phyloP scores from a whole-genome alignment of 2,113 vertebrate genomes.

The Coracopsis vasa region DNA sequence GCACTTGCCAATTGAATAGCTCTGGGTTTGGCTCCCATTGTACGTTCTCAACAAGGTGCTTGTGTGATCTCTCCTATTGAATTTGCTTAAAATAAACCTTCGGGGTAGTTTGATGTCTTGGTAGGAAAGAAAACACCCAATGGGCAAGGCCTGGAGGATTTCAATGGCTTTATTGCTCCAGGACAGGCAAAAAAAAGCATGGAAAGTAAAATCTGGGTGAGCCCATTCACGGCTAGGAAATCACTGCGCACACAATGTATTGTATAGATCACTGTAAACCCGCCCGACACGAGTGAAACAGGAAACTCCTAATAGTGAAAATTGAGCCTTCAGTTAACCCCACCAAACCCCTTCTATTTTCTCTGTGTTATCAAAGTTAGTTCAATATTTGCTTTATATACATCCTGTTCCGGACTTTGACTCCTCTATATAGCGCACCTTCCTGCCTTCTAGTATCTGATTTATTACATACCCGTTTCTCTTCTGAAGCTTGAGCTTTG shows the following conservation, averaged over 20 bases:
- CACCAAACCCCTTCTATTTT: conserved; percentile 54
- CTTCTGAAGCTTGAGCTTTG: not conserved
- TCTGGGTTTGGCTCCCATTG: conserved; percentile 37
- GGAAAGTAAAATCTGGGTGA: conserved; percentile 36
- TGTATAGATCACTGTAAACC: conserved; percentile 34
- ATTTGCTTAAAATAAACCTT: conserved; percentile 64
- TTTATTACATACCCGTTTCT: not conserved
- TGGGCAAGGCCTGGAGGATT: conserved; percentile 48
- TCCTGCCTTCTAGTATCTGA: conserved; percentile 57
- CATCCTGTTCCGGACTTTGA: conserved; percentile 70
- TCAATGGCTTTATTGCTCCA: conserved; percentile 46
- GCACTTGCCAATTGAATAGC: conserved; percentile 38
- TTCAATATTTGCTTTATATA: conserved; percentile 68
- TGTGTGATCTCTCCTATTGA: conserved; percentile 53
- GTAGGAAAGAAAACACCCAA: conserved; percentile 69
- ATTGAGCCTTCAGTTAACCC: conserved; percentile 8
- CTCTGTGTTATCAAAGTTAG: conserved; percentile 58
- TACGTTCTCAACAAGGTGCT: conserved; percentile 46
- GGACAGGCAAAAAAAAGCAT: not conserved
- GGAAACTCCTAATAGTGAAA: conserved; percentile 34
- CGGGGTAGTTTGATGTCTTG: conserved; percentile 42
- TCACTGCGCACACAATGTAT: conserved; percentile 54
- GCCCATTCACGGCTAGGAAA: conserved; percentile 50
- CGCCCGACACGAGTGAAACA: not conserved
- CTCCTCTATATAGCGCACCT: conserved; percentile 40